These are phyloP conservation scores for Dreissena rostriformis DNA, from an alignment of 1,140 invertebrate species.

Conservation along the genomic window DNA sequence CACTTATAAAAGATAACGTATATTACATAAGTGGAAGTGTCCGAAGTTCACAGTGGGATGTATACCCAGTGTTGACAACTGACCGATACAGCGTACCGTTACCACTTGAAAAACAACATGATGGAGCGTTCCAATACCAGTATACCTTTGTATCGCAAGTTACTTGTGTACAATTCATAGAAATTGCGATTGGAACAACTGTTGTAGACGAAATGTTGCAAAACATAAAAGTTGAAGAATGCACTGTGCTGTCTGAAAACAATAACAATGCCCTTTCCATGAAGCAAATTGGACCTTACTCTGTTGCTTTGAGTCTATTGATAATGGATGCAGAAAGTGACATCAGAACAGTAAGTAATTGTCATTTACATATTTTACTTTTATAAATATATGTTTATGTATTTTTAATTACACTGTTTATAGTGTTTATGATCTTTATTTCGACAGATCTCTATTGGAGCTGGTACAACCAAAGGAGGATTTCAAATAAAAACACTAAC, in stretches of 20 bases:
- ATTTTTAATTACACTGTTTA: too few relatives aligned
- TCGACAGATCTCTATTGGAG: slow-evolving; percentile 27
- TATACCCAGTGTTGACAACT: not conserved
- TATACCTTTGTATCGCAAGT: too few relatives aligned
- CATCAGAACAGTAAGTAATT: slow-evolving; percentile 1
- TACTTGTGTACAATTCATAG: not conserved
- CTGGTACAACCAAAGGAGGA: slow-evolving; percentile 53
- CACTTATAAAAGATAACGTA: not conserved
- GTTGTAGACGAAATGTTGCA: not conserved
- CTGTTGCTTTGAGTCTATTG: not conserved
- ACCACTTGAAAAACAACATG: not conserved
- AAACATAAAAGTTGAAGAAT: not conserved
- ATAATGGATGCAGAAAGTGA: slow-evolving; percentile 22
- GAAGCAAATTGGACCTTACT: slow-evolving; percentile 9
- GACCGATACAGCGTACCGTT: not conserved
- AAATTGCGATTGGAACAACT: not conserved
- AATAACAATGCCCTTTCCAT: not conserved
- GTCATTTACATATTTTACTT: too few relatives aligned
- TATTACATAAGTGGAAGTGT: not conserved
- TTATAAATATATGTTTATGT: too few relatives aligned
- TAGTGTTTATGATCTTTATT: too few relatives aligned
- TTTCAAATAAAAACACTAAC: slow-evolving; percentile 44
- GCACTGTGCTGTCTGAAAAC: not conserved
- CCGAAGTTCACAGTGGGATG: not conserved
- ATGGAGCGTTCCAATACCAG: too few relatives aligned